phyloP scores from a whole-genome alignment of 2,888 invertebrate genomes.

The Athalia cordata region DNA sequence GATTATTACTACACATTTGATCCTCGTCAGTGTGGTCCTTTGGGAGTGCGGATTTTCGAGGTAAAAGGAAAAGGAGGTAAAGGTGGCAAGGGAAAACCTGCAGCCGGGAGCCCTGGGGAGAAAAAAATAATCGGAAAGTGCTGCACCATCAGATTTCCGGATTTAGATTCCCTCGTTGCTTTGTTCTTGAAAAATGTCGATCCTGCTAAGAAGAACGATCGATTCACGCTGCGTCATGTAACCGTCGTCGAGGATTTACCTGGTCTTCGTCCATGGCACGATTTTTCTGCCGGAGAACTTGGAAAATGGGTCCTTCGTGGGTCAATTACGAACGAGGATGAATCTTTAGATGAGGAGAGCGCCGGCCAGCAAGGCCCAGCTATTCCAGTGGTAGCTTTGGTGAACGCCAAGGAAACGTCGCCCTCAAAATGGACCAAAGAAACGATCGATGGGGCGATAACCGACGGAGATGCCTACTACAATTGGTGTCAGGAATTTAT shows the following conservation, averaged over 20 bases:
- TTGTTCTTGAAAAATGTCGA: slow-evolving; percentile 61
- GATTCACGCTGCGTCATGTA: slow-evolving; percentile 62
- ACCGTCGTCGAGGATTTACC: slow-evolving; percentile 61
- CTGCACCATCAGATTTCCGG: slow-evolving; percentile 63
- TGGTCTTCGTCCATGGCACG: slow-evolving; percentile 63
- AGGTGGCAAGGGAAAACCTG: slow-evolving; percentile 33
- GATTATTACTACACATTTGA: slow-evolving; percentile 79
- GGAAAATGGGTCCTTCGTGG: slow-evolving; percentile 67
- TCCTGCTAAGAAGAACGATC: slow-evolving; percentile 60
- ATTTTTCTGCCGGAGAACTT: slow-evolving; percentile 59
- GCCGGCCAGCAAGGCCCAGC: slow-evolving; percentile 73
- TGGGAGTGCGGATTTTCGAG: slow-evolving; percentile 64
- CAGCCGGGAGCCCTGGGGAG: slow-evolving; percentile 43
- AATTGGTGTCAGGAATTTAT: slow-evolving; percentile 60
- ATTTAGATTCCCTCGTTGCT: slow-evolving; percentile 54
- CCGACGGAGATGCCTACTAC: slow-evolving; percentile 73
- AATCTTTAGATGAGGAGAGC: slow-evolving; percentile 65
- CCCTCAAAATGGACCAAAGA: slow-evolving; percentile 66
- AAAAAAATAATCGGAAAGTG: slow-evolving; percentile 61
- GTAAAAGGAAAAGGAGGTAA: slow-evolving; percentile 54
- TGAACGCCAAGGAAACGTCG: slow-evolving; percentile 64
- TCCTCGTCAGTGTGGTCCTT: slow-evolving; percentile 73
- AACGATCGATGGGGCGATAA: slow-evolving; percentile 72
- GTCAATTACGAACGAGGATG: slow-evolving; percentile 59
- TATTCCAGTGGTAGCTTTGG: slow-evolving; percentile 70